phyloP scores from a whole-genome alignment of 2,888 invertebrate genomes.

The Myopa testacea region DNA sequence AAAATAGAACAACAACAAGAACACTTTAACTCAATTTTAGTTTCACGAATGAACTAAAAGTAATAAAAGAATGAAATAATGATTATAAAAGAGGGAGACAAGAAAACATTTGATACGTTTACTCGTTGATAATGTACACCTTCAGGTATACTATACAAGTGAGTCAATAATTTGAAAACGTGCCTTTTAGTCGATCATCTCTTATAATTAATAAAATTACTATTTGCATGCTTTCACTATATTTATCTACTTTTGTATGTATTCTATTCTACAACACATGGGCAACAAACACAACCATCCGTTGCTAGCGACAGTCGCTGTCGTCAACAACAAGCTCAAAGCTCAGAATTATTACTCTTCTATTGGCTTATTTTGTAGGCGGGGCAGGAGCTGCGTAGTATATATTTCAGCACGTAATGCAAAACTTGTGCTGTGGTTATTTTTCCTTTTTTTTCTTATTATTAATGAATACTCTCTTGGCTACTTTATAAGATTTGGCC shows the following conservation, averaged over 20 bases:
- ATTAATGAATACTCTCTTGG: neutral
- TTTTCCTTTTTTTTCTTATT: neutral
- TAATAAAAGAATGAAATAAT: too few relatives aligned
- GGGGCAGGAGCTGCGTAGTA: slow-evolving; percentile 33
- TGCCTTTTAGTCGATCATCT: slow-evolving; percentile 25
- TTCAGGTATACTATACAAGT: neutral
- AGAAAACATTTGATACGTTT: too few relatives aligned
- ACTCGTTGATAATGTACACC: too few relatives aligned
- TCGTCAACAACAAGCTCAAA: slow-evolving; percentile 5
- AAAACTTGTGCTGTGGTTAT: neutral
- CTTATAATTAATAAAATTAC: neutral
- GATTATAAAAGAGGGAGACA: too few relatives aligned
- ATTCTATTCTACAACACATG: neutral
- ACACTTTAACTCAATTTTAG: too few relatives aligned
- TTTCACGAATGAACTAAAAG: too few relatives aligned
- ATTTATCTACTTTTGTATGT: neutral
- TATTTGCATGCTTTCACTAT: neutral
- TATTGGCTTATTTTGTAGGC: slow-evolving; percentile 43
- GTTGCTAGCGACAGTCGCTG: neutral
- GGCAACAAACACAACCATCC: neutral
- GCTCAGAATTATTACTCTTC: neutral
- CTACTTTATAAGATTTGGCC: too few relatives aligned
- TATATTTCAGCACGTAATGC: neutral
- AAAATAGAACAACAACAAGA: too few relatives aligned
- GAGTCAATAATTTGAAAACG: neutral